Conservation (phyloP, 2,888 invertebrate species). For the Oegoconia quadripuncta region DNA sequence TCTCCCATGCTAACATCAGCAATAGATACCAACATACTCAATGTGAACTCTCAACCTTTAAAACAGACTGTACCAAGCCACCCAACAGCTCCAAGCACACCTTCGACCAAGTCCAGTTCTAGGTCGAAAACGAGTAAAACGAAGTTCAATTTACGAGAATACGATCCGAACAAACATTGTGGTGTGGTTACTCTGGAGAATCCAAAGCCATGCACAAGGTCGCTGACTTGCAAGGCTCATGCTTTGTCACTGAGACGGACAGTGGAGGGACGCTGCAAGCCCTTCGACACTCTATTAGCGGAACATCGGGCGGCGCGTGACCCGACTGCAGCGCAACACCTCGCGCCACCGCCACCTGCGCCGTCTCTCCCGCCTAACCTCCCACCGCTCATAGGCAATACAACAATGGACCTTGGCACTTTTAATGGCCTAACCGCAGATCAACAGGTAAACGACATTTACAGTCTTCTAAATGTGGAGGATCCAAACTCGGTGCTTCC, state of each 20-base stretch:
- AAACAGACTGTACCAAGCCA: conserved; percentile 25
- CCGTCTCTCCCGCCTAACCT: conserved; percentile 35
- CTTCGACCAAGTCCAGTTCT: conserved; percentile 43
- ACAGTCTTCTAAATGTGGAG: conserved; percentile 57
- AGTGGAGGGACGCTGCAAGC: conserved; percentile 84
- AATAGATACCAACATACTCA: conserved; percentile 38
- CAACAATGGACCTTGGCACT: conserved; percentile 53
- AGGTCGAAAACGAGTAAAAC: conserved; percentile 60
- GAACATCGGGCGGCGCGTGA: conserved; percentile 86
- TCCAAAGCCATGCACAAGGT: conserved; percentile 87
- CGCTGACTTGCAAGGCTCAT: conserved; percentile 85
- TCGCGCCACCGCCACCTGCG: conserved; percentile 23
- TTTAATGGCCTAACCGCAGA: conserved; percentile 61
- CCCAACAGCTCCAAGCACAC: conserved; percentile 39
- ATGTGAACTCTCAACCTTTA: conserved; percentile 34
- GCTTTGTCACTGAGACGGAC: conserved; percentile 84
- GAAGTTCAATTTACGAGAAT: conserved; percentile 81
- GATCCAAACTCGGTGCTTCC: conserved; percentile 55
- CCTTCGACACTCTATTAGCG: conserved; percentile 86
- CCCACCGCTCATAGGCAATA: conserved; percentile 60
- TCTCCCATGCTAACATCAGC: conserved; percentile 51
- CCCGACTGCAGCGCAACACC: conserved; percentile 22
- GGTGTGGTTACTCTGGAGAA: conserved; percentile 85
- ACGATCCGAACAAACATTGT: conserved; percentile 91
- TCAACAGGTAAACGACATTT: conserved; percentile 65